Conservation (phyloP, 2,888 invertebrate species). For the Meta bourneti region DNA sequence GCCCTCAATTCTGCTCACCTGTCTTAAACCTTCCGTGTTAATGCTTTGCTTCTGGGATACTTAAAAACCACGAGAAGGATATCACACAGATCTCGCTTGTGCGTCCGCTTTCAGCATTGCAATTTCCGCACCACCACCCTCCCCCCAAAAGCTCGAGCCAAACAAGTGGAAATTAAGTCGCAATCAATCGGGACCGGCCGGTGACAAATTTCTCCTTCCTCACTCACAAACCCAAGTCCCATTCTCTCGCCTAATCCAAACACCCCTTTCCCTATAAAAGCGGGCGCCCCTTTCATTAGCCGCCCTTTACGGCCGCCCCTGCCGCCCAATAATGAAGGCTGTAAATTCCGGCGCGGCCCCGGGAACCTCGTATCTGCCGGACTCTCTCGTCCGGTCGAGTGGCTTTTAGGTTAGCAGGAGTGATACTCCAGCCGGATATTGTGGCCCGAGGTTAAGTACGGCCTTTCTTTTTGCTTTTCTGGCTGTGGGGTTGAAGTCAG, state of each 20-base stretch:
- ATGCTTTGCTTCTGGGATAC: no score
- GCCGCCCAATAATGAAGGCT: slow-evolving; percentile 65
- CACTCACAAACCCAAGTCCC: slow-evolving; percentile 54
- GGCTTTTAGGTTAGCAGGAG: slow-evolving; percentile 65
- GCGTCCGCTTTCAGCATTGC: no score
- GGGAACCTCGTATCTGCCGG: slow-evolving; percentile 50
- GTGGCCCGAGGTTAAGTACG: slow-evolving; percentile 47
- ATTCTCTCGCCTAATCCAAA: not conserved
- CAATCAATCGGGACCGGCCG: slow-evolving; percentile 8
- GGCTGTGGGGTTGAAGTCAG: not conserved
- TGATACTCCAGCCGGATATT: slow-evolving; percentile 67
- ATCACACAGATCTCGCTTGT: no score
- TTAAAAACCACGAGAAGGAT: no score
- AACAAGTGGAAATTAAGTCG: slow-evolving; percentile 8
- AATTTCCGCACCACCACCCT: no score
- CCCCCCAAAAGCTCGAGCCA: no score
- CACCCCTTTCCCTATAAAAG: slow-evolving; percentile 43
- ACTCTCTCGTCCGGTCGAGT: slow-evolving; percentile 71
- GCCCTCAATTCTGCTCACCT: no score
- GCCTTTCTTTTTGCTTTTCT: slow-evolving; percentile 9
- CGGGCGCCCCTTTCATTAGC: slow-evolving; percentile 62
- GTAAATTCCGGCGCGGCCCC: slow-evolving; percentile 56
- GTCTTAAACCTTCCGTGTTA: no score
- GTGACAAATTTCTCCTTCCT: slow-evolving; percentile 49
- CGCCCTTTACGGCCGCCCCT: slow-evolving; percentile 45